phyloP scores from a whole-genome alignment of 2,113 vertebrate species.

The Serilophus lunatus region DNA sequence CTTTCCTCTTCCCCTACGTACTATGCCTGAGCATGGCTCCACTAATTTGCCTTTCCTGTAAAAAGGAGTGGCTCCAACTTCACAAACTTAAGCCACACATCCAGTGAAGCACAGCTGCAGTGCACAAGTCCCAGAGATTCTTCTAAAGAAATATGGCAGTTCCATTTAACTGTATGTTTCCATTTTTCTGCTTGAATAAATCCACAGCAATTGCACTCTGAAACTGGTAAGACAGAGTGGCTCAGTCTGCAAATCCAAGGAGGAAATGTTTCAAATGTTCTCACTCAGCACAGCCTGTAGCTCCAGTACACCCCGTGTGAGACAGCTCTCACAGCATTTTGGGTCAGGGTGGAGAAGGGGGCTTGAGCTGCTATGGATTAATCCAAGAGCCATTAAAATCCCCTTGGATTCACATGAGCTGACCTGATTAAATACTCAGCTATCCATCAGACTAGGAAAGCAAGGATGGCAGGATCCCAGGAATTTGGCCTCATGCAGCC shows the following conservation, averaged over 20 bases:
- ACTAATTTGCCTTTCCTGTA: neutral
- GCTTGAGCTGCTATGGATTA: neutral
- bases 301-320: neutral
- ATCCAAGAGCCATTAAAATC: neutral
- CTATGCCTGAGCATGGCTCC: neutral
- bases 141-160: neutral
- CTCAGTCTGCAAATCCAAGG: neutral
- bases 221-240: neutral
- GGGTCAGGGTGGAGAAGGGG: neutral
- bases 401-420: neutral
- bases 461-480: neutral
- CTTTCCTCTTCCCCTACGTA: neutral
- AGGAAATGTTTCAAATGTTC: neutral
- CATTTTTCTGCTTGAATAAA: neutral
- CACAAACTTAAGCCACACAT: neutral
- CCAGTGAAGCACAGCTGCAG: neutral
- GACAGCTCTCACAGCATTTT: neutral
- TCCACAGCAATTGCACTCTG: neutral
- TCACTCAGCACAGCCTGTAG: neutral
- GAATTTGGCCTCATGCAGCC: neutral
- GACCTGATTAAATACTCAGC: neutral
- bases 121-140: neutral
- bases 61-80: neutral
- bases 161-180: neutral
- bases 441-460: neutral